Evolutionary conservation across 2,113 vertebrate genomes (phyloP), one percentile per base, ranked within the genome.

Genomic region (Trinectes maculatus): DNA sequence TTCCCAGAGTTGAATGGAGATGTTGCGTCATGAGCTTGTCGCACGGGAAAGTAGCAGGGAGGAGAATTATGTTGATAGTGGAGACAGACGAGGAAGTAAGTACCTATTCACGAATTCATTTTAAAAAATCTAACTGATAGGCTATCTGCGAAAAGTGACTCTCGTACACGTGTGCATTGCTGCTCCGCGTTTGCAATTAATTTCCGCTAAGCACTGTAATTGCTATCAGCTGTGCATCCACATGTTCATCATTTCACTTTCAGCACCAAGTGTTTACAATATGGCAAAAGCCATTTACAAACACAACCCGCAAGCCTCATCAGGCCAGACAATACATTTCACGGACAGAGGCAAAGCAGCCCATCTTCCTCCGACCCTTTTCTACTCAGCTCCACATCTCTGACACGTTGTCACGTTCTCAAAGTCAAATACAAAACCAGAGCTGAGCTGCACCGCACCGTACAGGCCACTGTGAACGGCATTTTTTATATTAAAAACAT

Each of bases 241-340:
- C 44, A 60, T 88, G 83, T 86, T 76, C 65, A 71, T 80, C 62
- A 83, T 91, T 87, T 84, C 37, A 75, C 66, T 86, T 87, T 87
- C 70, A 81, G 64, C 78, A 68, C 71, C 48, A 55, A 55, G 57
- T 67, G 64, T 79, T 82, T 83, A 71, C 78, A 58, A 34, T 43
- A 63, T 39, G 21, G 66, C 25, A 68, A 74, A 61, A 76, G 39
- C 18, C 24, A 40, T 57, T 59, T 47, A 66, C 65, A 80, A 80
- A 80, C 64, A 74, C 31, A 73, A 66, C 34, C n/a, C 47, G 56
- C 57, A 80, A 71, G 62, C 79, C 59, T 78, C 65, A 71, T 81
- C 52, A 55, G 70, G 59, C 37, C 57, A 63, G 57, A 72, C 68
- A 47, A 42, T n/a, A 33, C 72, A 49, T 70, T 71, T 53, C 56